Conservation (phyloP, 1,140 invertebrate genomes). For the Formica exsecta region DNA sequence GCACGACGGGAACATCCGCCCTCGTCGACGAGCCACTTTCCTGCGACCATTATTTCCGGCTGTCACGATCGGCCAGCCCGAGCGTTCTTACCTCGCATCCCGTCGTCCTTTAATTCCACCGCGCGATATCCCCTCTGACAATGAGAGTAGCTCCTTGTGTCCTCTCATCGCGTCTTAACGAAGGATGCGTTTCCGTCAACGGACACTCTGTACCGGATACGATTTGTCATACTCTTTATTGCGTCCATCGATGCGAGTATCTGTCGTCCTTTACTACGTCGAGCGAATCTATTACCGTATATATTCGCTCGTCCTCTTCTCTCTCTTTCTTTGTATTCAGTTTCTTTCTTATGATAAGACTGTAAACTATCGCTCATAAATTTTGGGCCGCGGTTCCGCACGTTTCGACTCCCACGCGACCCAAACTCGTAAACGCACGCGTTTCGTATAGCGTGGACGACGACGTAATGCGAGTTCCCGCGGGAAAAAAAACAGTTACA, state of each 20-base stretch:
- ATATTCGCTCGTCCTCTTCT: not conserved
- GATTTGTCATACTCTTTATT: constrained; percentile 62
- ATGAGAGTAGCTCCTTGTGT: not conserved
- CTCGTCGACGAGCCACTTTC: constrained; percentile 56
- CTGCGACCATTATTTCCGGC: constrained; percentile 62
- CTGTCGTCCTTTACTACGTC: not conserved
- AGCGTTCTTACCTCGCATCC: constrained; percentile 58
- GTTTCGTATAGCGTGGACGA: constrained; percentile 35
- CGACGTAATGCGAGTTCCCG: constrained; percentile 42
- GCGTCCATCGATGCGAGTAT: constrained; percentile 53
- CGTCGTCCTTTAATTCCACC: constrained; percentile 50
- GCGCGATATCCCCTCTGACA: not conserved
- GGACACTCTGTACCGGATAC: constrained; percentile 7
- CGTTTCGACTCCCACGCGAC: constrained; percentile 54
- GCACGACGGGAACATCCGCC: constrained; percentile 54
- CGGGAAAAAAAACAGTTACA: constrained; percentile 60
- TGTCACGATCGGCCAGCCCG: constrained; percentile 49
- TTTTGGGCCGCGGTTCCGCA: constrained; percentile 23
- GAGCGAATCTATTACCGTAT: constrained; percentile 10
- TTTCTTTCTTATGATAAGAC: constrained; percentile 11
- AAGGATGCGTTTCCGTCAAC: constrained; percentile 23
- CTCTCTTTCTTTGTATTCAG: not conserved
- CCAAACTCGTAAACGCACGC: constrained; percentile 39
- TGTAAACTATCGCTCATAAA: constrained; percentile 44
- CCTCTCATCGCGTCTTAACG: constrained; percentile 5